Base-by-base conservation (phyloP, 2,888 invertebrate genomes). In the Himalopsyche anomala region DNA sequence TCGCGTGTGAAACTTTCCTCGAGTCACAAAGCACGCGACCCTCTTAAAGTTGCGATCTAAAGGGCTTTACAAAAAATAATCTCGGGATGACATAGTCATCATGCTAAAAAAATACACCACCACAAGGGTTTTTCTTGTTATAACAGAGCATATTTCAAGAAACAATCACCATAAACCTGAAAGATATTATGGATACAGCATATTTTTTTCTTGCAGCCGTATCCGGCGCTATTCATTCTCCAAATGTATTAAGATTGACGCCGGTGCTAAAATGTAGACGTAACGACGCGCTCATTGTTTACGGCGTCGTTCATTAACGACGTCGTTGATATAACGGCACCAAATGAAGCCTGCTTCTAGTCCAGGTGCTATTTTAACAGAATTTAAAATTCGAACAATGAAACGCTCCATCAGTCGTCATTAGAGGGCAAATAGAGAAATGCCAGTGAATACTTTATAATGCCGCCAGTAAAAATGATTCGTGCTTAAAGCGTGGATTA, bases 341-440 rank as follows among this genome's bases (percentile, higher is more conserved):
- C 82, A 85, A 85, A 85, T 85, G 82, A 74, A 82, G 82, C 85
- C 38, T 55, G 69, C 38, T 40, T 42, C 80, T 80, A 45, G 81
- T 38, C 36, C 69, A 81, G 55, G 82, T 40, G 55, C 19, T 79
- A 62, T 83, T 82, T 82, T 83, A 56, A 55, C 79, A 74, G 80
- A 85, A 82, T 82, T 85, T 15, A 82, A 85, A 85, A 56, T 80
- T 83, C 42, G 28, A 85, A 85, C 85, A 85, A 85, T 83, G 83
- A 83, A 74, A 80, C 36, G 42, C 80, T 82, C 85, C 85, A 80
- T 80, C 82, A 74, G 85, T 82, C 81, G 80, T 45, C 80, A 74
- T 74, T 74, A 74, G 74, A 36, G 74, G 74, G 38, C 19, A 36
- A 36, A 28, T 74, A 74, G 74, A 74, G 28, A 36, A 74, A 74